Evolutionary conservation across 2,797 vertebrate genomes (phyloP), one percentile per base, ranked within the genome.

Genomic region (Sebastiscus tertius): DNA sequence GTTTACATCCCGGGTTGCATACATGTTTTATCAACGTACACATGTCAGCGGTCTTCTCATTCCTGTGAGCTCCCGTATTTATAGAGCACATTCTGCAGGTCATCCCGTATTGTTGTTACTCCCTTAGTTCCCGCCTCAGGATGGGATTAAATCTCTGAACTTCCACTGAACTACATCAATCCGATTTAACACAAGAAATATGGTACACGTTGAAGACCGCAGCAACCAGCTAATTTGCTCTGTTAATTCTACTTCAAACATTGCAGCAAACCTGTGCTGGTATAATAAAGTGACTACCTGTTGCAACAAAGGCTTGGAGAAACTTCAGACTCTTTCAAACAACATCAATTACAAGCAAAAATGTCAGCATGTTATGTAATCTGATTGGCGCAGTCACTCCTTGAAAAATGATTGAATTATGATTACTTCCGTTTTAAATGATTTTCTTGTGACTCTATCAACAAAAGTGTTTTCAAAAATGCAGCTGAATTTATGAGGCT

Each of bases 41-140:
- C 88, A 79, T 18, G 83, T 83, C 62, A 31, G 56, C 75, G 61
- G 75, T 68, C 72, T 31, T 6, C 79, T 80, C 75, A 27, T 83
- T 88, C 84, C 87, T 65, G 24, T 1, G 4, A 81, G 64, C 77
- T 87, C 92, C 86, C 80, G 64, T 89, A 90, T 93, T 90, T 89
- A 78, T 73, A 67, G 52, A 87, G 26, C 18, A 33, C 24, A 58
- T 81, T 86, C 83, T 74, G 42, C 55, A 54, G 63, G 49, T 70
- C 64, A 3, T 73, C 86, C 81, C 77, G 55, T 89, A 86, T 92
- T 89, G 82, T 87, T 88, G 36, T 74, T 82, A 0, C 75, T 84
- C 80, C 71, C 75, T 77, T 72, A 80, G 86, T 88, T 90, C 79
- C 74, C 26, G 3, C 74, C 61, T 68, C 52, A 54, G 61, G 78